Evolutionary conservation across 2,888 invertebrate genomes (phyloP), one percentile per base, ranked within the genome.

Genomic region (Seira sanloemensis): DNA sequence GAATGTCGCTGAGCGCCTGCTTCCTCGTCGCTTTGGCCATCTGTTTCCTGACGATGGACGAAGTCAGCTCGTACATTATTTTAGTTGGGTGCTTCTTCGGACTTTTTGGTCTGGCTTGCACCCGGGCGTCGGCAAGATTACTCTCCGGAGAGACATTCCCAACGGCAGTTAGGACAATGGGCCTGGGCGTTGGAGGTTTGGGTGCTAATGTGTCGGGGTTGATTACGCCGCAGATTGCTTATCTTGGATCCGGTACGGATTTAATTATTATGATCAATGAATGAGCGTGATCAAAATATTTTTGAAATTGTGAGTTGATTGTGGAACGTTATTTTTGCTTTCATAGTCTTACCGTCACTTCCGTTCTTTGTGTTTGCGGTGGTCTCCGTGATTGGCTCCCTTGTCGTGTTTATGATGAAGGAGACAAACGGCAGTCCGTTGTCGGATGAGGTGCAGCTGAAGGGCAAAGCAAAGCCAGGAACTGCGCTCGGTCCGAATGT

Each of bases 331-430:
- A 27, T 66, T 9, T 26, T 24, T 21, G 18, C 4, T 18, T 76
- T 71, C n/a, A 12, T 9, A 88, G 87, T 65, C 62, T 87, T 74
- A 73, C 86, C 86, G 24, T 65, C 87, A 0, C 5, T 86, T n/a
- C 88, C 88, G 12, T 87, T 82, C 66, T 86, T 88, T 37, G 80
- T 86, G 7, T 87, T 88, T 83, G 86, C 87, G 2, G 25, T 69
- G 4, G 76, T 88, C 5, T 77, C 84, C 16, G 78, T 87, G 7
- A 21, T 58, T 0, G 88, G 87, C 12, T 84, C 87, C 7, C 50
- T 87, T 1, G 77, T 88, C 0, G 84, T 86, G 5, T 86, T 87
- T 24, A 78, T 86, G 66, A 80, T 88, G 76, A 86, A 72, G 5
- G 88, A 88, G 75, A 88, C 88, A 0, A 75, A 27, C n/a, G 87